phyloP scores from a whole-genome alignment of 2,797 vertebrate species.

The Channallabes apus region DNA sequence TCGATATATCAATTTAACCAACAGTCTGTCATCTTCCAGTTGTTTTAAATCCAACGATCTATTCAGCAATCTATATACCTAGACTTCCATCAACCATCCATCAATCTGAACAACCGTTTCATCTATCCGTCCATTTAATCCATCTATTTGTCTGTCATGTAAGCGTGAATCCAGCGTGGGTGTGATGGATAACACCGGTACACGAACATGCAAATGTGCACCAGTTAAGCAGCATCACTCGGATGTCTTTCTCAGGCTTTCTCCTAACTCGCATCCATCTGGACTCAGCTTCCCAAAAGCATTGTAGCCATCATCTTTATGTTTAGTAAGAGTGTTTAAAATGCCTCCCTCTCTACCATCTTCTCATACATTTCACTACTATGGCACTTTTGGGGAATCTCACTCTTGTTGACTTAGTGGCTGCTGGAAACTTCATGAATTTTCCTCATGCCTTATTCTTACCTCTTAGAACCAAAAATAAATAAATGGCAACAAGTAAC shows the following conservation, averaged over 20 bases:
- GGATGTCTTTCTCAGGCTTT: neutral
- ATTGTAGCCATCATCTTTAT: conserved; percentile 37
- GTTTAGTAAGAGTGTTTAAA: conserved; percentile 37
- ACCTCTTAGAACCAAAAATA: conserved; percentile 11
- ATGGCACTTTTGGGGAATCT: conserved; percentile 36
- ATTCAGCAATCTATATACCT: conserved; percentile 30
- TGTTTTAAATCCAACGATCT: conserved; percentile 30
- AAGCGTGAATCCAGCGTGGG: neutral
- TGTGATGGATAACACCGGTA: conserved; percentile 34
- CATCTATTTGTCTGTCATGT: conserved; percentile 54
- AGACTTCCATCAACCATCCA: conserved; percentile 11
- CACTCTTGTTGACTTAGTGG: conserved; percentile 46
- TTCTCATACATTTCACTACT: conserved; percentile 22
- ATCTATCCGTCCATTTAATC: conserved; percentile 27
- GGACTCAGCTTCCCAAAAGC: neutral
- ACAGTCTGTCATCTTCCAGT: conserved; percentile 13
- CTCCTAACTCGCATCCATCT: neutral
- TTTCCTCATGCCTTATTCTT: neutral
- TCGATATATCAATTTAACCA: conserved; percentile 36
- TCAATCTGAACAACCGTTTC: conserved; percentile 18
- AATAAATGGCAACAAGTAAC: neutral
- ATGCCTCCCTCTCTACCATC: conserved; percentile 20
- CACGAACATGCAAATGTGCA: neutral
- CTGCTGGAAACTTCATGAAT: conserved; percentile 31
- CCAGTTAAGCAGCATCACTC: conserved; percentile 5